Conservation (phyloP, 2,888 invertebrate genomes). For the Neoitamus cyanurus region DNA sequence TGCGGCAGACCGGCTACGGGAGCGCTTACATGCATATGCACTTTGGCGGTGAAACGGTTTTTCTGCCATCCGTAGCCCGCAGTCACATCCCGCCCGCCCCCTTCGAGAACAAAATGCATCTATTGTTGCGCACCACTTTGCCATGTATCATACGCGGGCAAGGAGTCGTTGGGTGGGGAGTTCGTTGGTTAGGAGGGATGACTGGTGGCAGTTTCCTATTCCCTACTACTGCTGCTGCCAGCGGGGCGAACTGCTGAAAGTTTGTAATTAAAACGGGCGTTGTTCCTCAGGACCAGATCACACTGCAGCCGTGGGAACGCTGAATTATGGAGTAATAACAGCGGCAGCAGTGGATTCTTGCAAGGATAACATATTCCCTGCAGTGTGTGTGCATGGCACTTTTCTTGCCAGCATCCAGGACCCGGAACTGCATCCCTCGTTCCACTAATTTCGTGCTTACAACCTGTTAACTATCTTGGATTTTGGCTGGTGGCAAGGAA, state of each 20-base stretch:
- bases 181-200: background rate
- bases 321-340: slow-evolving; percentile 10
- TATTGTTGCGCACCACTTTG: background rate
- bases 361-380: background rate
- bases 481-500: background rate
- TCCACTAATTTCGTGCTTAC: background rate
- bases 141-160: background rate
- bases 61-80: background rate
- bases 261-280: slow-evolving; percentile 30
- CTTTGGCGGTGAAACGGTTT: slow-evolving; percentile 25
- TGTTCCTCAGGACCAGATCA: slow-evolving; percentile 15
- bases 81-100: background rate
- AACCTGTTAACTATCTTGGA: background rate
- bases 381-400: background rate
- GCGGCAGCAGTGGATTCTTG: background rate
- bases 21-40: slow-evolving; percentile 40
- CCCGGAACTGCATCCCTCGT: background rate
- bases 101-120: background rate
- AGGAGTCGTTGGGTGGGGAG: background rate
- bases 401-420: background rate
- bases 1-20: background rate
- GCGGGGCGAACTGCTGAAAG: background rate
- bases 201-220: background rate
- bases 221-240: background rate
- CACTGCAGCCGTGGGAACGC: background rate